Base-by-base conservation (phyloP, 2,113 vertebrate genomes). In the Microcebus tavaratra region DNA sequence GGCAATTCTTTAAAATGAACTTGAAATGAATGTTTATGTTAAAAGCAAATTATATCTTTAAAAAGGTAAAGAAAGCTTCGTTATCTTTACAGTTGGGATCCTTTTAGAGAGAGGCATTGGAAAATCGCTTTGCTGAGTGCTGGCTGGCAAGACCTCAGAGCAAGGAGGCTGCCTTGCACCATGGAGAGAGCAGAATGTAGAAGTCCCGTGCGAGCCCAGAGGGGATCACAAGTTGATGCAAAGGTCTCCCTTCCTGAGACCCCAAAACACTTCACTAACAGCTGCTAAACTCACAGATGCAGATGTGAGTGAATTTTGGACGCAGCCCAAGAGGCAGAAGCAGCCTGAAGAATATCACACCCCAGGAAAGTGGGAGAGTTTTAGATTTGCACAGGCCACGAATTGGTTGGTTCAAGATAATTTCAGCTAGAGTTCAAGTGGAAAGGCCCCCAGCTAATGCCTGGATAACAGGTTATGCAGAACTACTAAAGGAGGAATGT, bases 1-100 rank as follows among this genome's bases (percentile, higher is more conserved):
- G 55, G 67, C 82, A 48, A 50, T 79, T 76, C 72, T 85, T 90
- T 34, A 91, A 84, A 90, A 84, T 85, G 67, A 82, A 68, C 78
- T 88, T 50, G 29, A 90, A 90, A 20, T 29, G 34, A 67, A 53
- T 67, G 80, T 79, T 85, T 86, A 59, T 81, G 82, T 94, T 57
- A 76, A 88, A 88, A 78, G n/a, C 53, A 91, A 81, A 76, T 31
- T 81, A 25, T 50, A 17, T 11, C 55, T 75, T 70, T 29, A 29
- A 53, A 85, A 55, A 72, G 3, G n/a, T 65, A 23, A 92, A 78
- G 59, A 91, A 68, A 53, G 13, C 18, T 59, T 67, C 23, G 5
- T 68, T 31, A 23, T 53, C 80, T 84, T 85, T 67, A 81, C 1
- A 63, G 8, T 21, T 48, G 17, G 57, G 11, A 42, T 83, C 25